Evolutionary conservation across 1,140 invertebrate genomes (phyloP), one percentile per base, ranked within the genome.

Genomic region (Brachionus rubens): DNA sequence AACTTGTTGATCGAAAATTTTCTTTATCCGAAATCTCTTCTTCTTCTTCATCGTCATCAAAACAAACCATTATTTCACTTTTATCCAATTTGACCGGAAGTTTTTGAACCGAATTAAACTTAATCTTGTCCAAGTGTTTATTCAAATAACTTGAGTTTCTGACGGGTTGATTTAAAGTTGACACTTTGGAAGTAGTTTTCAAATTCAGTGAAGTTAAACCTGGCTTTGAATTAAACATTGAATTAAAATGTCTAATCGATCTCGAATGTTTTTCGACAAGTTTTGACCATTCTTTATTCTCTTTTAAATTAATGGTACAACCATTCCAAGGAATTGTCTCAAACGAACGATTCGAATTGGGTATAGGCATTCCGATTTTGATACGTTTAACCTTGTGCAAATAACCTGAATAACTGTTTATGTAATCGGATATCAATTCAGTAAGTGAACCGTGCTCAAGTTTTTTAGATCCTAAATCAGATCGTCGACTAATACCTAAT

Each of bases 391-490:
- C 72, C 41, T 43, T 75, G 36, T 75, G 72, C 3, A 54, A 19
- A 47, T 75, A 75, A 46, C 24, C 21, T 28, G 28, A 54, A 47
- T 56, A 75, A 21, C 43, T 26, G n/a, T 56, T 21, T 9, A 75
- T 46, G 41, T 75, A 75, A 33, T 75, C 50, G 7, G 12, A 7
- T 12, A 75, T 75, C n/a, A 75, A 19, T 3, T 54, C 48, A 41
- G 72, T 16, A 46, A 75, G 40, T 21, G 48, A 28, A 16, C 19
- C 19, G 5, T 28, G 56, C 24, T 46, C n/a, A 2, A 86, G 70
- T 28, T 83, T 82, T 79, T 86, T 86, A 67, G 83, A 83, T 83
- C 85, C 86, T 26, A 86, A 81, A 75, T 85, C 82, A 10, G 81
- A 79, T 47, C 84, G 76, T 19, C 85, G 77, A 78, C 84, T 85